These are phyloP conservation scores for Arizona elegans DNA, from an alignment of 2,113 vertebrate genomes.

Conservation along the genomic window DNA sequence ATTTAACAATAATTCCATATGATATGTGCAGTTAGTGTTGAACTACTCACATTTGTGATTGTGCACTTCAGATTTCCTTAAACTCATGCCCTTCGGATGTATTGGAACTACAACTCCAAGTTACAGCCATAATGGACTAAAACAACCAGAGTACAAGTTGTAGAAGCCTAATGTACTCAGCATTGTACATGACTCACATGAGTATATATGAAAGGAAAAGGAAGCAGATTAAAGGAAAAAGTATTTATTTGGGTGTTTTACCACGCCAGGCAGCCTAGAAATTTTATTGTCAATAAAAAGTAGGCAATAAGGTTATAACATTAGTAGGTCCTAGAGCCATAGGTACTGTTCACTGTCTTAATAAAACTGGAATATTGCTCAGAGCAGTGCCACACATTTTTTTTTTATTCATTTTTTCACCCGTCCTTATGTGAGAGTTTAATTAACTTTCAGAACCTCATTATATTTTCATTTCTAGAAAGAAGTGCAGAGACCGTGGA, in stretches of 20 bases:
- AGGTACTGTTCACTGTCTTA: neutral
- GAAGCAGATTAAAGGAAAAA: neutral
- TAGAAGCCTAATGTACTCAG: neutral
- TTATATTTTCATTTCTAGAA: slow-evolving; percentile 31
- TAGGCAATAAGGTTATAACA: neutral
- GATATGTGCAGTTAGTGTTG: neutral
- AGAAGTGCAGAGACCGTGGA: neutral
- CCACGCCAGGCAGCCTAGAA: neutral
- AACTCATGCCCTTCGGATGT: neutral
- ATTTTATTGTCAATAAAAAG: slow-evolving; percentile 24
- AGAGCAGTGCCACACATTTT: neutral
- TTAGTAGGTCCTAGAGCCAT: neutral
- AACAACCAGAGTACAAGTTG: neutral
- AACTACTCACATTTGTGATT: neutral
- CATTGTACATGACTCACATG: neutral
- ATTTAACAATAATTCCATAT: neutral
- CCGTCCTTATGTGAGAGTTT: slow-evolving; percentile 1
- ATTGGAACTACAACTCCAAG: neutral
- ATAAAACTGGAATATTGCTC: slow-evolving; percentile 19
- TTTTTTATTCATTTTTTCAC: slow-evolving; percentile 23
- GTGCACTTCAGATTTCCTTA: neutral
- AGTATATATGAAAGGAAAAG: neutral
- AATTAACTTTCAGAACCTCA: slow-evolving; percentile 32
- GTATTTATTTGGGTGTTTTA: neutral
- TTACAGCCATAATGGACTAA: neutral